Conservation (phyloP, 2,113 vertebrate species). For the Tragelaphus buxtoni region DNA sequence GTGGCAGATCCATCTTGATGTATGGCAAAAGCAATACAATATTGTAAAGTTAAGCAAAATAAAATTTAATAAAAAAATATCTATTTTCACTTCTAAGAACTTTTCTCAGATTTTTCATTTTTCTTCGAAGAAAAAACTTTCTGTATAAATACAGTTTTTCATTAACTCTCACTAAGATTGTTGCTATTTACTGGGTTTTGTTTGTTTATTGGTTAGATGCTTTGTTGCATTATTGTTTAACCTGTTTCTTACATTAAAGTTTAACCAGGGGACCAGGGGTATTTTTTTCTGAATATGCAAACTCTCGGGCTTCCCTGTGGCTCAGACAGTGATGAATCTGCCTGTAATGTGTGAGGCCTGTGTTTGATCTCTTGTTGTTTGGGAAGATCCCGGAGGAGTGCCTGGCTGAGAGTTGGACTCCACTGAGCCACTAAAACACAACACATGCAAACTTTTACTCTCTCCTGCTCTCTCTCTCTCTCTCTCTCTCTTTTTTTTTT, state of each 20-base stretch:
- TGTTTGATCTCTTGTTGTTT: fast-evolving
- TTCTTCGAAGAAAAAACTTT: not conserved
- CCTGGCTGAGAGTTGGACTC: not conserved
- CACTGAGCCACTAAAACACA: not conserved
- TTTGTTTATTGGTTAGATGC: not conserved
- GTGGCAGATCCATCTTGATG: too few relatives aligned
- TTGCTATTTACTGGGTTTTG: not conserved
- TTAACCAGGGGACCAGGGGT: not conserved
- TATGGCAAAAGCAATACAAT: too few relatives aligned
- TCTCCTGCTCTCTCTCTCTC: too few relatives aligned
- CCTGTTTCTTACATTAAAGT: not conserved
- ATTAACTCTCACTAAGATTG: not conserved
- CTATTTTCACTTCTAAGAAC: not conserved
- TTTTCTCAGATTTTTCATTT: not conserved
- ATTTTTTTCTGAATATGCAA: not conserved
- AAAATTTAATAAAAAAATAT: too few relatives aligned
- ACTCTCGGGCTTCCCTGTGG: not conserved
- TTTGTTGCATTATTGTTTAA: not conserved
- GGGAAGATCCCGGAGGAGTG: not conserved
- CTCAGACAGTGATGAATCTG: not conserved
- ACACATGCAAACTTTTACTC: not conserved
- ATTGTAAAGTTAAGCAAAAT: too few relatives aligned
- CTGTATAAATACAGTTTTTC: not conserved
- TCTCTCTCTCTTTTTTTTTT: not conserved
- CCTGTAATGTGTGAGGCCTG: not conserved